These are phyloP conservation scores for Hyles vespertilio DNA, from an alignment of 1,140 invertebrate species.

Conservation along the genomic window DNA sequence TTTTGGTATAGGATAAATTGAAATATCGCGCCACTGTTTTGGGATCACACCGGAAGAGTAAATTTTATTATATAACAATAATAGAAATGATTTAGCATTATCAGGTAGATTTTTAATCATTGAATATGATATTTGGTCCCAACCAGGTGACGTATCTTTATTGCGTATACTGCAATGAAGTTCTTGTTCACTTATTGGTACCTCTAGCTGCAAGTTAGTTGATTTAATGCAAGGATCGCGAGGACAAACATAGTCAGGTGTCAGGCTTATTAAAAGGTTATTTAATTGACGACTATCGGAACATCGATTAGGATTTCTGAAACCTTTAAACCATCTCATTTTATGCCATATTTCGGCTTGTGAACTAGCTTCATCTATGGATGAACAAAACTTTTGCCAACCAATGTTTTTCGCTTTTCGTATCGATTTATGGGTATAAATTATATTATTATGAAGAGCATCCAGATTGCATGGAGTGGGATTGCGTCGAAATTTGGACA, in stretches of 20 bases:
- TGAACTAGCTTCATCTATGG: conserved; percentile 13
- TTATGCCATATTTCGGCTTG: conserved; percentile 20
- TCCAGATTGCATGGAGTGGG: no score
- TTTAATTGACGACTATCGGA: background rate
- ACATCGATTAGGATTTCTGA: background rate
- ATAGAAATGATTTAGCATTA: conserved; percentile 7
- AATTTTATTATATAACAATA: conserved; percentile 13
- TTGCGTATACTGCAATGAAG: conserved; percentile 2
- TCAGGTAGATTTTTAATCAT: conserved; percentile 6
- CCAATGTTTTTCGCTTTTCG: conserved; percentile 8
- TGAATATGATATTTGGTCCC: conserved; percentile 1
- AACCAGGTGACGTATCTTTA: background rate
- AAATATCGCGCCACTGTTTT: conserved; percentile 13
- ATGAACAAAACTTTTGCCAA: conserved; percentile 21
- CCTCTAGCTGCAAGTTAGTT: conserved; percentile 2
- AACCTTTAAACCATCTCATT: conserved; percentile 30
- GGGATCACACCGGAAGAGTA: conserved; percentile 8
- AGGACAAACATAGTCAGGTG: conserved; percentile 4
- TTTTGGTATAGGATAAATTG: conserved; percentile 3
- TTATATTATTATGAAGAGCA: no score
- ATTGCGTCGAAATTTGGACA: no score
- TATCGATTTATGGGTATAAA: background rate
- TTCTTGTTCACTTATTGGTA: conserved; percentile 13
- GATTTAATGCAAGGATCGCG: conserved; percentile 1
- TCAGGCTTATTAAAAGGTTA: background rate